Percentiles rank a stretch among this genome's conserved stretches.
These are phyloP conservation scores for Megaceryle torquata DNA, from an alignment of 2,113 vertebrate species.

Conservation along the genomic window DNA sequence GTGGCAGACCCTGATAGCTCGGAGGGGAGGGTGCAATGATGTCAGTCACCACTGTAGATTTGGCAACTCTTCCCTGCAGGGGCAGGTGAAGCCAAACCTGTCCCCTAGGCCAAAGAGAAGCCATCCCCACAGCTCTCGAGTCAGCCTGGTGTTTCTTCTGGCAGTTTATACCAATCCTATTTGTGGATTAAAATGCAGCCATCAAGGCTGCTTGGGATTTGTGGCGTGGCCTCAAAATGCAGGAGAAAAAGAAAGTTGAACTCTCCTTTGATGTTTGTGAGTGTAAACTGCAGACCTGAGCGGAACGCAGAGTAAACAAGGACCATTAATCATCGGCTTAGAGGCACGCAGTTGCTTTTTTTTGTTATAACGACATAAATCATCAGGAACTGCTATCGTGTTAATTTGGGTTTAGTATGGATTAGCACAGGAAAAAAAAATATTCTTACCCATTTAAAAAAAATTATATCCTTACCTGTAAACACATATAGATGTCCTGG, in stretches of 20 bases:
- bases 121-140: rapidly evolving
- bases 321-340: constrained; percentile 54
- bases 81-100: neutral
- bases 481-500: neutral
- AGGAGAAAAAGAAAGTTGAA: neutral
- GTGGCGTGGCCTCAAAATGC: neutral
- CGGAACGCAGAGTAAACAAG: constrained; percentile 31
- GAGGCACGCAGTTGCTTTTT: neutral
- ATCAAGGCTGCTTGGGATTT: neutral
- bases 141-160: neutral
- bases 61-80: neutral
- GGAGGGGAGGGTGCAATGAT: rapidly evolving
- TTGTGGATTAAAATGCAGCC: neutral
- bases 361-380: constrained; percentile 61
- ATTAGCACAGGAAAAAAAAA: neutral
- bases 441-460: neutral
- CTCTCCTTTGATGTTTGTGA: constrained; percentile 37
- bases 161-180: neutral
- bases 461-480: neutral
- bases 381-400: neutral
- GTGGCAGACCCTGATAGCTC: neutral
- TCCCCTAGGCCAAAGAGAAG: neutral
- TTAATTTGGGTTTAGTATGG: constrained; percentile 52
- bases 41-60: rapidly evolving
- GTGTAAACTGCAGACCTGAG: constrained; percentile 35